These are phyloP conservation scores for Bombus difficillimus DNA, from an alignment of 1,140 invertebrate species.

Conservation along the genomic window DNA sequence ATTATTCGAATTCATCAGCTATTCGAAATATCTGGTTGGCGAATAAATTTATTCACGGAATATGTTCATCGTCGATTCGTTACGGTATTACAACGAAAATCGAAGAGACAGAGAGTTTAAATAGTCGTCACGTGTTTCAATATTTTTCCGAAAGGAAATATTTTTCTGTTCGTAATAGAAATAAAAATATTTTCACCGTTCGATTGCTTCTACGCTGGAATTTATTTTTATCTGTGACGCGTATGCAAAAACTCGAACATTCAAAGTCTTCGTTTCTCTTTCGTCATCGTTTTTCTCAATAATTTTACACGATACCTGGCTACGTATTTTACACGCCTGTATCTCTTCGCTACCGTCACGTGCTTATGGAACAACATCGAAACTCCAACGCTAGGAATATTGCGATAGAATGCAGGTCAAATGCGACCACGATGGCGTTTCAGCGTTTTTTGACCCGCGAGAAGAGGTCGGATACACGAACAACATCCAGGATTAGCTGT, in stretches of 20 bases:
- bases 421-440: slow-evolving; percentile 19
- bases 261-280: background rate
- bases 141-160: no score
- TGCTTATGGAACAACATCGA: background rate
- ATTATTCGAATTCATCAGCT: no score
- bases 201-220: background rate
- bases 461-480: background rate
- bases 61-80: no score
- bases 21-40: no score
- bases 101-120: no score
- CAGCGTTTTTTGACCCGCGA: slow-evolving; percentile 4
- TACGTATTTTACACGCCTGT: slow-evolving; percentile 7
- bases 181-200: background rate
- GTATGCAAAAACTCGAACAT: background rate
- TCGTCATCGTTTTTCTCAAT: background rate
- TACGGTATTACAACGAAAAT: no score
- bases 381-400: slow-evolving; percentile 27
- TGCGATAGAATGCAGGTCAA: slow-evolving; percentile 43
- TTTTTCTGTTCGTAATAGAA: no score
- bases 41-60: no score
- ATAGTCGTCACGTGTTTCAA: no score
- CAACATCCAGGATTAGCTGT: slow-evolving; percentile 19
- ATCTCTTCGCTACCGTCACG: background rate
- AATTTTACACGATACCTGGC: background rate
- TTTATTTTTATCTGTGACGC: background rate